phyloP scores from a whole-genome alignment of 1,140 invertebrate genomes.

The Agraylea sexmaculata region DNA sequence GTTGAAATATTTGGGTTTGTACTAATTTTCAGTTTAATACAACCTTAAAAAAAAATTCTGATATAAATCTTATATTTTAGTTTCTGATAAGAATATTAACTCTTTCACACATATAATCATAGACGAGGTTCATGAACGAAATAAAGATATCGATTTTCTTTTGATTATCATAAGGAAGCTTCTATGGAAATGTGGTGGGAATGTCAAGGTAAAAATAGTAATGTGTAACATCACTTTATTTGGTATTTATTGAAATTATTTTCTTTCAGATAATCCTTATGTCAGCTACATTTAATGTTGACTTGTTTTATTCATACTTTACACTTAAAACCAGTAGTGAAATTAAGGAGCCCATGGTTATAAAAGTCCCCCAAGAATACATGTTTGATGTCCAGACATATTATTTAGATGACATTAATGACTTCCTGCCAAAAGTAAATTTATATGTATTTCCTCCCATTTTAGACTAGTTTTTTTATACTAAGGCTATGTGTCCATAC shows the following conservation, averaged over 20 bases:
- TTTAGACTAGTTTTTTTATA: too few relatives aligned
- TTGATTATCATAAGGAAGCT: slow-evolving; percentile 75
- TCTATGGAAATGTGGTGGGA: slow-evolving; percentile 54
- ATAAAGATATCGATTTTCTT: slow-evolving; percentile 86
- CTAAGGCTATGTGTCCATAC: too few relatives aligned
- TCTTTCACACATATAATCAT: slow-evolving; percentile 78
- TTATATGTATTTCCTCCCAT: too few relatives aligned
- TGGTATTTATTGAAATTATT: slow-evolving; percentile 10
- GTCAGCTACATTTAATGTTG: slow-evolving; percentile 74
- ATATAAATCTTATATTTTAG: slow-evolving; percentile 23
- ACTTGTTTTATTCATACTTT: slow-evolving; percentile 67
- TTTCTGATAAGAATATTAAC: slow-evolving; percentile 30
- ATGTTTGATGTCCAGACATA: slow-evolving; percentile 46
- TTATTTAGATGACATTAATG: slow-evolving; percentile 55
- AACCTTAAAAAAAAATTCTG: slow-evolving; percentile 3
- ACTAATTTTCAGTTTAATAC: slow-evolving; percentile 4
- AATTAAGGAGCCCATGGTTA: slow-evolving; percentile 37
- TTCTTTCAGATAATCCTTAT: slow-evolving; percentile 61
- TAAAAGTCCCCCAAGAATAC: slow-evolving; percentile 42
- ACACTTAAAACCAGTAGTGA: slow-evolving; percentile 33
- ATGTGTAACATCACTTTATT: too few relatives aligned
- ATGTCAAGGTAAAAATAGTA: slow-evolving; percentile 52
- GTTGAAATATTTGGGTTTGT: slow-evolving; percentile 59
- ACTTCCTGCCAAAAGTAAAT: too few relatives aligned
- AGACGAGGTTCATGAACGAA: slow-evolving; percentile 92